These are phyloP conservation scores for Hipposideros larvatus DNA, from an alignment of 2,797 vertebrate species.

Conservation along the genomic window DNA sequence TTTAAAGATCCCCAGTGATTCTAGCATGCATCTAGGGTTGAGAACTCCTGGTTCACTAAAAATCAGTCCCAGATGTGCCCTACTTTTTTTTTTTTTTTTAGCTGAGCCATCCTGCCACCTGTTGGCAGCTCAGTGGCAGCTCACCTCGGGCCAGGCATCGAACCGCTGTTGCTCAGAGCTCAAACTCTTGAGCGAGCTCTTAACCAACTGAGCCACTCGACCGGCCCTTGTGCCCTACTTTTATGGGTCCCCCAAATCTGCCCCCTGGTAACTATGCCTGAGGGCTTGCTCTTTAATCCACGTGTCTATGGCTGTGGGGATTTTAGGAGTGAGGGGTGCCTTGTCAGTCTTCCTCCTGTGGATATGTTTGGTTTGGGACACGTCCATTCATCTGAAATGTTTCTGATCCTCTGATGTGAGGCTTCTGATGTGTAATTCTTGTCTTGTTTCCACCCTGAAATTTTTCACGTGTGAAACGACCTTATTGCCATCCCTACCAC, in stretches of 20 bases:
- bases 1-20: constrained; percentile 51
- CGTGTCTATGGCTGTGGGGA: not conserved
- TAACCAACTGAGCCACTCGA: too few species aligned
- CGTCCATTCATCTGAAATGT: constrained; percentile 28
- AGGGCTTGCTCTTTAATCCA: not conserved
- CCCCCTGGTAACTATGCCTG: not conserved
- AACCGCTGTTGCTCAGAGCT: too few species aligned
- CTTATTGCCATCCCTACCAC: not conserved
- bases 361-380: constrained; percentile 36
- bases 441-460: not conserved
- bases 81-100: not conserved
- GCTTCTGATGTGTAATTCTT: not conserved
- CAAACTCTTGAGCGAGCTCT: too few species aligned
- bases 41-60: not conserved
- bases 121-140: too few species aligned
- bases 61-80: not conserved
- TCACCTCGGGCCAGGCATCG: too few species aligned
- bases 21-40: constrained; percentile 25
- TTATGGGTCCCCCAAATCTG: not conserved
- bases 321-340: not conserved
- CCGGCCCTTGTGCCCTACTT: not conserved
- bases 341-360: constrained; percentile 11
- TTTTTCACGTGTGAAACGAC: not conserved
- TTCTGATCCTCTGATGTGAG: constrained; percentile 12
- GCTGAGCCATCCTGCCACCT: too few species aligned